Evolutionary conservation across 2,888 invertebrate genomes (phyloP), one percentile per base, ranked within the genome.

Genomic region (Noctua janthina): DNA sequence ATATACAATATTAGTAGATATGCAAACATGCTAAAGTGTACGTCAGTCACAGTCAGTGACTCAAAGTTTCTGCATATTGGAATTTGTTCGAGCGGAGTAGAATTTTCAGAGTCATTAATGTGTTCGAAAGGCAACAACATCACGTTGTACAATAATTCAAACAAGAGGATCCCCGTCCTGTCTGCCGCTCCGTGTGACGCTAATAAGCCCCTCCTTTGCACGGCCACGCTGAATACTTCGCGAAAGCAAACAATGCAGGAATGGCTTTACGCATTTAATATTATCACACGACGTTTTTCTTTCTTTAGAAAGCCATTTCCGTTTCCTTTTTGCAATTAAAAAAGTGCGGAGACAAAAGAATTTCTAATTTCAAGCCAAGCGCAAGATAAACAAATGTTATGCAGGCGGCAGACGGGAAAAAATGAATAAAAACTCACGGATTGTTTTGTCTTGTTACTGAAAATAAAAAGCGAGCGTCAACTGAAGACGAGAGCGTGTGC

Each of bases 281-380:
- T 87, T 89, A 91, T 91, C 91, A 90, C 90, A 91, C 89, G 87
- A 90, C 88, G 88, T 91, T 91, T 91, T 92, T 90, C 90, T 89
- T 90, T 90, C 89, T 90, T 89, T 90, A 90, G 90, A 92, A 91
- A 92, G 91, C 92, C 91, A 92, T 94, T 93, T 94, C 92, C 92
- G 91, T 93, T 94, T 94, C 93, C 93, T 94, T 93, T 93, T 95
- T 93, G 93, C 94, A 95, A 94, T 95, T 95, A 95, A 94, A 94
- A 94, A 93, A 94, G 92, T 91, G 91, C 90, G 84, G 90, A 93
- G 92, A 95, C 95, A 95, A 95, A 95, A 94, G 95, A 95, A 95
- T 96, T 95, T 95, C 94, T 95, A 95, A 96, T 95, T 95, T 93
- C 91, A 92, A 94, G 93, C 93, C 92, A 91, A 92, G 95, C 92